phyloP scores from a whole-genome alignment of 64 coral and sea anemone genomes.

The Platygyra sinensis region DNA sequence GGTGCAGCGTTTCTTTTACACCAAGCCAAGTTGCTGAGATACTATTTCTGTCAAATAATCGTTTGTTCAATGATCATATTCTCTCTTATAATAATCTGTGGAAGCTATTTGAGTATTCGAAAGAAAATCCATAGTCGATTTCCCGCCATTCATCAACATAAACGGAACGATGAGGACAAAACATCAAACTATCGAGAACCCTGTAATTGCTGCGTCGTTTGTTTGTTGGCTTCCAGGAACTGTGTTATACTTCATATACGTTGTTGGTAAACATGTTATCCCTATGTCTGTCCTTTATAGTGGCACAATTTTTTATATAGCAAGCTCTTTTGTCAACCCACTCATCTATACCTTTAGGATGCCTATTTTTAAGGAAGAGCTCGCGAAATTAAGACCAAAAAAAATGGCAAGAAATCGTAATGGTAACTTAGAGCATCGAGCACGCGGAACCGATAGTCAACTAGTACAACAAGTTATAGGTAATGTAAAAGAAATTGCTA shows the following conservation, averaged over 20 bases:
- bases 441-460: not conserved
- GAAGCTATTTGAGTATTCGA: not conserved
- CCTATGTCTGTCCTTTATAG: not conserved
- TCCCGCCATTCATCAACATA: not conserved
- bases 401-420: not conserved
- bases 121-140: not conserved
- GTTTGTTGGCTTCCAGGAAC: slow-evolving; percentile 2
- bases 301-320: not conserved
- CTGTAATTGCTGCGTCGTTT: not conserved
- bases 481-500: not conserved
- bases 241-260: not conserved
- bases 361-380: not conserved
- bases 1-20: not conserved
- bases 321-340: not conserved
- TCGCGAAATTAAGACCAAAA: not conserved
- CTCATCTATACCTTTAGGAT: not conserved
- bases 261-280: not conserved
- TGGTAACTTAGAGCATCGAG: not conserved
- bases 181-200: slow-evolving; percentile 12
- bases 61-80: not conserved
- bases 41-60: not conserved
- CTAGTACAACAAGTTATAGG: not conserved
- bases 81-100: not conserved
- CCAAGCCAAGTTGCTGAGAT: not conserved
- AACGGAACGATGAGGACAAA: not conserved